Conservation (phyloP, 2,113 vertebrate species). For the Chaenogobius annularis region DNA sequence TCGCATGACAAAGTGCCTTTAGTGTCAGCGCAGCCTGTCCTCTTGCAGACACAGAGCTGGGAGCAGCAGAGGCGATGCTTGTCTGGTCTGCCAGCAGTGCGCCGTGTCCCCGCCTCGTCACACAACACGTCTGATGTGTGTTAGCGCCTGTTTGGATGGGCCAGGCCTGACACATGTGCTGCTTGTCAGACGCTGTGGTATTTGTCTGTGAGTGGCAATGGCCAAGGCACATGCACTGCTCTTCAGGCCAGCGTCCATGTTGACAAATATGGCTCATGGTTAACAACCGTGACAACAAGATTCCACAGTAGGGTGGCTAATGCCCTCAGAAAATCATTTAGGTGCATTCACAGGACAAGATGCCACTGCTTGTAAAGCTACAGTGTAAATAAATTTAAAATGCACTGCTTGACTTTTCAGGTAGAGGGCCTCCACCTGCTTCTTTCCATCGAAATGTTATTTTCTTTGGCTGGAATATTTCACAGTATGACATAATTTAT, state of each 20-base stretch:
- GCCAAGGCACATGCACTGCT: slow-evolving; percentile 32
- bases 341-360: too few species aligned
- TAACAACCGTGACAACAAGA: background rate
- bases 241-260: slow-evolving; percentile 37
- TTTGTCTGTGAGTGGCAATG: slow-evolving; percentile 35
- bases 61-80: slow-evolving; percentile 62
- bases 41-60: slow-evolving; percentile 65
- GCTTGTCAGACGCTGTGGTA: slow-evolving; percentile 69
- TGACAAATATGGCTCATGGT: slow-evolving; percentile 55
- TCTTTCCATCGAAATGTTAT: too few species aligned
- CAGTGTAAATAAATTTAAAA: too few species aligned
- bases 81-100: slow-evolving; percentile 62
- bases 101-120: slow-evolving; percentile 46
- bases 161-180: slow-evolving; percentile 74
- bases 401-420: too few species aligned
- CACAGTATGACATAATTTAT: background rate
- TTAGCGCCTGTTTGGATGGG: slow-evolving; percentile 66
- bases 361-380: too few species aligned
- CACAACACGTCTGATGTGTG: slow-evolving; percentile 52
- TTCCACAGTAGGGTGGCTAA: too few species aligned
- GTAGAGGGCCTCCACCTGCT: background rate
- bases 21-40: slow-evolving; percentile 66
- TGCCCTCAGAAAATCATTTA: too few species aligned
- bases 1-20: slow-evolving; percentile 67
- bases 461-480: background rate